Conservation (phyloP, 2,888 invertebrate species). For the Pemphredon lugubris region DNA sequence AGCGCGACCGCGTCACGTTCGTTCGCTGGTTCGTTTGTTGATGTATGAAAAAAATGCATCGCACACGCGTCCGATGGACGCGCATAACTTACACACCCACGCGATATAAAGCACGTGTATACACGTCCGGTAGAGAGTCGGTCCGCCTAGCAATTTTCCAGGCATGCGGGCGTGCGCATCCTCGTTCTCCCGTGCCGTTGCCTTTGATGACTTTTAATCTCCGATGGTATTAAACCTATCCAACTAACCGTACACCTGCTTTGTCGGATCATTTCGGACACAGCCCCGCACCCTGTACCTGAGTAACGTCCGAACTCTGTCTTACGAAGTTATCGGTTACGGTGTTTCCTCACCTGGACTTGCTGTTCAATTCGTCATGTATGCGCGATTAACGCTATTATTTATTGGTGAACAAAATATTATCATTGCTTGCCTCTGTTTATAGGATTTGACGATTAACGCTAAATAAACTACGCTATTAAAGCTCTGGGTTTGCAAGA, state of each 20-base stretch:
- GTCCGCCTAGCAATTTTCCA: slow-evolving; percentile 35
- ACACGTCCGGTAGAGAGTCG: neutral
- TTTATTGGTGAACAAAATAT: too few relatives aligned
- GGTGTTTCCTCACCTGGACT: too few relatives aligned
- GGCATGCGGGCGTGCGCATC: slow-evolving; percentile 11
- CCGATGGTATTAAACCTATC: slow-evolving; percentile 25
- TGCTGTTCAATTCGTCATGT: too few relatives aligned
- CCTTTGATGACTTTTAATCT: slow-evolving; percentile 46
- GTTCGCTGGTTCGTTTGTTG: slow-evolving; percentile 58
- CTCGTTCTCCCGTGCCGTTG: slow-evolving; percentile 12
- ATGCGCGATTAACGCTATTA: too few relatives aligned
- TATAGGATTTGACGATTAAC: too few relatives aligned
- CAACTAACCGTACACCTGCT: slow-evolving; percentile 7
- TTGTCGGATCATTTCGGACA: neutral
- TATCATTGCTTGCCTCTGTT: too few relatives aligned
- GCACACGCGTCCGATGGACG: slow-evolving; percentile 24
- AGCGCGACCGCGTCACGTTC: slow-evolving; percentile 59
- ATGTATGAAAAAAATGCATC: slow-evolving; percentile 52
- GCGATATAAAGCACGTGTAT: slow-evolving; percentile 7
- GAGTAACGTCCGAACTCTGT: too few relatives aligned
- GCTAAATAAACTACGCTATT: too few relatives aligned
- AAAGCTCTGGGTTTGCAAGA: too few relatives aligned
- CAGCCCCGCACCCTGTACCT: neutral
- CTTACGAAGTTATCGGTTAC: too few relatives aligned
- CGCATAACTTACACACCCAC: slow-evolving; percentile 36